Evolutionary conservation across 2,888 invertebrate species (phyloP).

Genomic region (Notodonta ziczac): DNA sequence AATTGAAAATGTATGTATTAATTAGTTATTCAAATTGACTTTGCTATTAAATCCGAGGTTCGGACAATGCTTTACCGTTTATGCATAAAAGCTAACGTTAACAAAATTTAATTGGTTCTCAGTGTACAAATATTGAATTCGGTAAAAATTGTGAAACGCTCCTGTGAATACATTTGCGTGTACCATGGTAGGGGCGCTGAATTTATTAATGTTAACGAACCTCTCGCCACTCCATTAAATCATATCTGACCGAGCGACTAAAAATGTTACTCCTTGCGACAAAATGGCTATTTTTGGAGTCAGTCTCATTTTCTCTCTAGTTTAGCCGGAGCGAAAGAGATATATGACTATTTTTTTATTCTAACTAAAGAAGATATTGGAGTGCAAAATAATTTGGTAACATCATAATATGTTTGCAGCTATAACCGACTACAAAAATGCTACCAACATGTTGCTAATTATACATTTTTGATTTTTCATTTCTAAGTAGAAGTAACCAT

Average conservation of each 20-base stretch:
- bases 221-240: constrained; percentile 77
- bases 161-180: constrained; percentile 12
- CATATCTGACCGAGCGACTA: constrained; percentile 79
- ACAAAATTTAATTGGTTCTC: constrained; percentile 3
- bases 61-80: background rate
- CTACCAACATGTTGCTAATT: too few species aligned
- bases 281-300: constrained; percentile 58
- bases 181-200: constrained; percentile 54
- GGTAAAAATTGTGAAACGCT: constrained; percentile 5
- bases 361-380: too few species aligned
- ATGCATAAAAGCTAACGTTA: background rate
- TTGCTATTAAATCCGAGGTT: background rate
- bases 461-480: too few species aligned
- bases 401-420: too few species aligned
- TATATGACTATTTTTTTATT: constrained; percentile 7
- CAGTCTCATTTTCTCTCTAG: constrained; percentile 43
- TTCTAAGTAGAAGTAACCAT: too few species aligned
- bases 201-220: constrained; percentile 80
- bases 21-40: background rate
- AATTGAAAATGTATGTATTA: background rate
- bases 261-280: constrained; percentile 69
- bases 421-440: too few species aligned
- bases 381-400: too few species aligned
- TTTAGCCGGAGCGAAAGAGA: constrained; percentile 16
- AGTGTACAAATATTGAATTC: background rate